These are phyloP conservation scores for Eunapius fragilis DNA, from an alignment of 37 sponge, comb jelly and placozoan species.

Conservation along the genomic window DNA sequence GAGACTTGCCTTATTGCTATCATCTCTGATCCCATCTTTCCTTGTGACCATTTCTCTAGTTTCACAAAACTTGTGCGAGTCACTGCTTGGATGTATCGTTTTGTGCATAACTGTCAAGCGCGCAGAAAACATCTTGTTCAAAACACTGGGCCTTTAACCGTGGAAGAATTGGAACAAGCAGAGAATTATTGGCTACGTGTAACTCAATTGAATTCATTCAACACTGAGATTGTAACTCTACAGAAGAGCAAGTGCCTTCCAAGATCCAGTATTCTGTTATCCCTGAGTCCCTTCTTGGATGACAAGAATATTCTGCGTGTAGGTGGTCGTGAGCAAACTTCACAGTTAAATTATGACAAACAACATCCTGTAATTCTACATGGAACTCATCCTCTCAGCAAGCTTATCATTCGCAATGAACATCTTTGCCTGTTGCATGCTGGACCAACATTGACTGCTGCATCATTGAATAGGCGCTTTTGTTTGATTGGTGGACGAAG, in stretches of 20 bases:
- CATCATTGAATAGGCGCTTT: conserved; percentile 11
- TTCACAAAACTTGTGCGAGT: conserved; percentile 33
- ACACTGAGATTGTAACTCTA: conserved; percentile 3
- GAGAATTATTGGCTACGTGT: neutral
- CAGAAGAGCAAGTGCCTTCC: neutral
- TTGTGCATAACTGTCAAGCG: conserved; percentile 8
- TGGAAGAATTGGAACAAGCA: conserved; percentile 9
- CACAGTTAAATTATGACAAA: conserved; percentile 15
- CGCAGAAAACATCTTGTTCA: neutral
- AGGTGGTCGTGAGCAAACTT: conserved; percentile 42
- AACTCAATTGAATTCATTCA: conserved; percentile 17
- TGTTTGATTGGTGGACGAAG: conserved; percentile 19
- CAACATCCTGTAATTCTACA: conserved; percentile 43
- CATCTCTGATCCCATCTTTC: conserved; percentile 20
- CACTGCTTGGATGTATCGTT: conserved; percentile 28
- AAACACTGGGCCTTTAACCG: too few species aligned
- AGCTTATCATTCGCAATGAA: conserved; percentile 15
- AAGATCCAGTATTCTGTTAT: neutral
- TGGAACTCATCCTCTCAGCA: conserved; percentile 40
- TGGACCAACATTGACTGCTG: conserved; percentile 4
- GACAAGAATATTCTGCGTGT: conserved; percentile 19
- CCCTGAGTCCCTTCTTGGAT: conserved; percentile 50
- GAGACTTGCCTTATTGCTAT: neutral
- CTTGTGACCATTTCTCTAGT: conserved; percentile 14
- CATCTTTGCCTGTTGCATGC: conserved; percentile 33